Evolutionary conservation across 2,888 invertebrate species (phyloP), one percentile per base, ranked within the genome.

Genomic region (Netelia virgata): DNA sequence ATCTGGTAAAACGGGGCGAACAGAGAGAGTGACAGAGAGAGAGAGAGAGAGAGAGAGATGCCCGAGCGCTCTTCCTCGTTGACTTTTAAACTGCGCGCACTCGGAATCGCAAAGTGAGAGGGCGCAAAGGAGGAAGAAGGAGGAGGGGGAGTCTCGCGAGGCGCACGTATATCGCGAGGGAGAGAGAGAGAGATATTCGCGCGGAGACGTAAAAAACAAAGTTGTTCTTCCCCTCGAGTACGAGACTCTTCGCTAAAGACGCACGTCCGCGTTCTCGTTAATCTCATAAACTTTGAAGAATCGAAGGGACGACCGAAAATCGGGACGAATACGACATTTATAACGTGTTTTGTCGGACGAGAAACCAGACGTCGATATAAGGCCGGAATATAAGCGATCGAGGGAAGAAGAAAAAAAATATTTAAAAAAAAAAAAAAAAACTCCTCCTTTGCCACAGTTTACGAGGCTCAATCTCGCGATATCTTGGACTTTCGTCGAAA

Each of bases 41-140:
- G 18, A 68, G 36, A 36, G 36, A 36, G 28, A 36, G 28, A 28
- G 28, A 83, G 43, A 47, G 23, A 50, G 43, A 14, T 18, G 18
- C 72, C 61, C 84, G 82, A 82, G 84, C 84, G 82, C 83, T 86
- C 87, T 87, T 86, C 86, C 88, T 88, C 87, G 87, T 90, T 89
- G 89, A 88, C 85, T 90, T 89, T 90, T 88, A 90, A 90, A 86
- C 84, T 70, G 83, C 50, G 72, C 77, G 70, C 61, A 68, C 78
- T 79, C 72, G 73, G 72, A 57, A 59, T 72, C 79, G 64, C 10
- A 47, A 78, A 28, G 55, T 43, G 47, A 53, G 43, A 57, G 47
- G 36, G 20, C 53, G 18, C 18, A 20, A 59, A 53, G 59, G 10
- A 41, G 28, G 28, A 20, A 18, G 59, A 36, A 10, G 28, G 55